Conservation (phyloP, 2,888 invertebrate genomes). For the Lasioglossum vierecki region DNA sequence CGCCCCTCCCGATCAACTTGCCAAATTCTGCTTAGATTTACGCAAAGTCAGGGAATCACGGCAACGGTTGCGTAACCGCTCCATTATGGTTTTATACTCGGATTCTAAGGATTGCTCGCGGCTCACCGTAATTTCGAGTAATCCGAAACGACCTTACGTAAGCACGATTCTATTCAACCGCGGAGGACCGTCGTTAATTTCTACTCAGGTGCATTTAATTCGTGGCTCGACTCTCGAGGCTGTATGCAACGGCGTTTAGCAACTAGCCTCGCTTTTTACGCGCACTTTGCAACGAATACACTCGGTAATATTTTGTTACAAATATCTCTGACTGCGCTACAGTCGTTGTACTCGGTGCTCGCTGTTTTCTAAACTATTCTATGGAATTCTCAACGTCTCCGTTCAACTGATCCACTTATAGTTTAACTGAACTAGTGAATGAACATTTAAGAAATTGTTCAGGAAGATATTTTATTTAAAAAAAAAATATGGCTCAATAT, state of each 20-base stretch:
- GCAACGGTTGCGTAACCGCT: background rate
- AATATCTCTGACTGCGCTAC: background rate
- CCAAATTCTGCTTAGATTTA: conserved; percentile 13
- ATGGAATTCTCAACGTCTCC: background rate
- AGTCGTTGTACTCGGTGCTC: background rate
- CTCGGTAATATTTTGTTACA: background rate
- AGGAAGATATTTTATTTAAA: too few species aligned
- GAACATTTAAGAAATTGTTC: too few species aligned
- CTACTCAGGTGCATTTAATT: background rate
- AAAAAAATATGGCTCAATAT: too few species aligned
- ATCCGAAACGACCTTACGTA: background rate
- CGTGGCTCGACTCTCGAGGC: background rate
- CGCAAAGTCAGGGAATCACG: background rate
- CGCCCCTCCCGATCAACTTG: background rate
- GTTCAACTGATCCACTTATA: background rate
- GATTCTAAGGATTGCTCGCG: background rate
- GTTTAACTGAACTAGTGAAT: too few species aligned
- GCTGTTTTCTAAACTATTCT: background rate
- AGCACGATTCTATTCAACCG: background rate
- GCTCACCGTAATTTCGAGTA: background rate
- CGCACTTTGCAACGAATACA: background rate
- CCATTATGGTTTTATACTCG: background rate
- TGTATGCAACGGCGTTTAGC: background rate
- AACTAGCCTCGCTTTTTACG: background rate
- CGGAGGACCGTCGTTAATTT: background rate